Percentiles rank a stretch among this genome's conserved stretches.
These are phyloP conservation scores for Tyrophagus putrescentiae DNA, from an alignment of 1,140 invertebrate genomes.

Conservation along the genomic window DNA sequence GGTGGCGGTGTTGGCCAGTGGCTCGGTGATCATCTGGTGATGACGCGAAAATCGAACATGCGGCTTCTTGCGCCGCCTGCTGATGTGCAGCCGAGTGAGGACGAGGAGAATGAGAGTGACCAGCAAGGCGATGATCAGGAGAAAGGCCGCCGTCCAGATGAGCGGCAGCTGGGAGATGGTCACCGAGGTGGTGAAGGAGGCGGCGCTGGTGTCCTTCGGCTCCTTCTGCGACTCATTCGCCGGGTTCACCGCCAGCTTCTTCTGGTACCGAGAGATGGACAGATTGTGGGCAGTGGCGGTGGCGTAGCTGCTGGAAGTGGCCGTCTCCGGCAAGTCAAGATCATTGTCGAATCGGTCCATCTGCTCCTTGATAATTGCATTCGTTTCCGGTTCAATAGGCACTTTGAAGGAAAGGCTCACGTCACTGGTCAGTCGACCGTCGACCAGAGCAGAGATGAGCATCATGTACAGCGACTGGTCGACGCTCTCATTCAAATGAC, in stretches of 20 bases:
- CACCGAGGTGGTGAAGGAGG: neutral
- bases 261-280: neutral
- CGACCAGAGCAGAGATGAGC: slow-evolving; percentile 1
- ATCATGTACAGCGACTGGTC: slow-evolving; percentile 1
- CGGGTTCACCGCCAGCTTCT: neutral
- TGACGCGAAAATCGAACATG: neutral
- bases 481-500: neutral
- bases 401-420: slow-evolving; percentile 7
- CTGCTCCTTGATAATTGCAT: neutral
- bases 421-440: slow-evolving; percentile 3
- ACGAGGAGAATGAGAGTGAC: neutral
- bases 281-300: neutral
- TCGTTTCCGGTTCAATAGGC: neutral
- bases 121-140: neutral
- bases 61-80: neutral
- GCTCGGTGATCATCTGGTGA: neutral
- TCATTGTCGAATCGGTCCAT: neutral
- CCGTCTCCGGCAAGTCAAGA: neutral
- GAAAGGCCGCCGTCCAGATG: neutral
- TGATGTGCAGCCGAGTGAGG: neutral
- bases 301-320: neutral
- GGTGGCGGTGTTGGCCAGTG: neutral
- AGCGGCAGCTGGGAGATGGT: slow-evolving; percentile 3
- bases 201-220: neutral
- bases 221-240: neutral